Conservation (phyloP, 2,113 vertebrate species). For the Grus americana region DNA sequence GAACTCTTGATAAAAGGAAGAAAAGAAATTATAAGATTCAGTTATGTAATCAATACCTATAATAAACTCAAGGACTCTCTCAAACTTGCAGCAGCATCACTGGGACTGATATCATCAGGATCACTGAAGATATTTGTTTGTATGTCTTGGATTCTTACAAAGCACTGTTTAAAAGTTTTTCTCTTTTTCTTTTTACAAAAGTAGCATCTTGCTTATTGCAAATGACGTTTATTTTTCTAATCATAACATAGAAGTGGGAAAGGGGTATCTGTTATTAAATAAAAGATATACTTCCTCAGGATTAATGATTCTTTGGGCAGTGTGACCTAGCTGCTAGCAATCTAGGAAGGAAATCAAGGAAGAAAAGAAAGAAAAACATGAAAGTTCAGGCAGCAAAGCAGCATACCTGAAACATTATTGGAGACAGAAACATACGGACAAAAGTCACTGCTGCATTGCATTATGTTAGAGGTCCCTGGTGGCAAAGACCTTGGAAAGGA, state of each 20-base stretch:
- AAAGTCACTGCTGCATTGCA: background rate
- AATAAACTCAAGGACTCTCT: background rate
- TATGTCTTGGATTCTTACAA: background rate
- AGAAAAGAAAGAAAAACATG: background rate
- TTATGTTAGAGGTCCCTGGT: background rate
- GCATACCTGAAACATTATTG: background rate
- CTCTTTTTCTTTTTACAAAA: background rate
- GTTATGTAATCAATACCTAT: background rate
- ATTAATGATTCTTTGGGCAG: background rate
- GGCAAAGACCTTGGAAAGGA: background rate
- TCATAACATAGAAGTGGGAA: background rate
- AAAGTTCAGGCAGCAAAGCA: background rate
- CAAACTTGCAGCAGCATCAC: background rate
- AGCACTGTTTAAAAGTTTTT: background rate
- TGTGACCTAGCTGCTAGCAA: background rate
- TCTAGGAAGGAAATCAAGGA: background rate
- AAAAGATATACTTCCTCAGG: background rate
- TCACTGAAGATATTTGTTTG: background rate
- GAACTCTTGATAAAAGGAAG: background rate
- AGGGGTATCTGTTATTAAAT: background rate
- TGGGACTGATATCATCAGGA: background rate
- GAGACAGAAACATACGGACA: background rate
- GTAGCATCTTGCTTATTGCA: background rate
- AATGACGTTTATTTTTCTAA: background rate
- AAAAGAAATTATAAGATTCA: background rate